Evolutionary conservation across 2,888 invertebrate species (phyloP), one percentile per base, ranked within the genome.

Genomic region (Tipula confusa): DNA sequence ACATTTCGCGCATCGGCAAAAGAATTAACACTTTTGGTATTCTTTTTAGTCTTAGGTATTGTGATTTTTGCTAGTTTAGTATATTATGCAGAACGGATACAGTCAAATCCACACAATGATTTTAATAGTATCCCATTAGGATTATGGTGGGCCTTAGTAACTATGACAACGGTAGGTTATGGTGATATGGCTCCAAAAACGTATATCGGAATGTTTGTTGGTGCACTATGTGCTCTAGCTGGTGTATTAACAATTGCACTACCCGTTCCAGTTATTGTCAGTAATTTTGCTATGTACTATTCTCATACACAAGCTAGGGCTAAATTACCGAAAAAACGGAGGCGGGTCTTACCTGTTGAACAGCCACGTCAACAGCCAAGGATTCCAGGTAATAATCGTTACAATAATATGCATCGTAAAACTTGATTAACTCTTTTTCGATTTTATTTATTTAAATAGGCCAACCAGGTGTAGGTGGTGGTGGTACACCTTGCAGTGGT

Each of bases 131-230:
- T 99, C 92, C 98, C 98, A 81, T 92, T 98, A 87, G 98, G 98
- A 81, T 91, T 98, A 86, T 98, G 98, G 98, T 99, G 98, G 98
- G 98, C 98, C 81, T 93, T 98, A 90, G 98, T 98, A 86, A 98
- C 98, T 86, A 98, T 99, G 98, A 99, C 98, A 86, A 98, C 97
- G 0, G 98, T 98, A 84, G 98, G 98, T 80, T 99, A 98, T 89
- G 98, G 98, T 84, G 98, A 98, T 90, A 98, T 98, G 98, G 97
- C 96, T 86, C 98, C 98, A 85, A 98, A 98, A 90, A 98, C 98
- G 79, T 98, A 98, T 89, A 95, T 97, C 85, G 98, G 98, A 86
- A 98, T 98, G 98, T 97, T 98, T 89, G 98, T 98, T 86, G 98
- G 98, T 86, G 98, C 98, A 15, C 92, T 99, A 82, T 99, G 99